Percentiles rank a stretch among this genome's conserved stretches.
Conservation (phyloP, 35 echinoderm and acorn worm genomes). For the Ophiothrix spiculata region DNA sequence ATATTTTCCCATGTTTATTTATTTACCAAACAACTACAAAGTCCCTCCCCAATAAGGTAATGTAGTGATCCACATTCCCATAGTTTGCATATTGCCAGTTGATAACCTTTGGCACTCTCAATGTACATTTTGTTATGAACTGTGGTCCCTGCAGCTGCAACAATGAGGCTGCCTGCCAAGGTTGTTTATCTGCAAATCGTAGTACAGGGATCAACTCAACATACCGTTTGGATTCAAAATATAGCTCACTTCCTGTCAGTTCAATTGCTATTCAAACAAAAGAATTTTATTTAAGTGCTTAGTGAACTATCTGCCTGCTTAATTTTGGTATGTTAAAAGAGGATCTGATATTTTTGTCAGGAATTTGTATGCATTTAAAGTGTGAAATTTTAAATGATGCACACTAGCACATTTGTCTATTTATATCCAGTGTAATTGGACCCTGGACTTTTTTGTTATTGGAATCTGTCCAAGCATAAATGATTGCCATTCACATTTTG, state of each 20-base stretch:
- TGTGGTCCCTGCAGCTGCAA: not conserved
- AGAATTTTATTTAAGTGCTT: no score
- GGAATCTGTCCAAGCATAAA: no score
- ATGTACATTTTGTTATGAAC: not conserved
- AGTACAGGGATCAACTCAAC: conserved; percentile 4
- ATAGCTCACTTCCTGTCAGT: not conserved
- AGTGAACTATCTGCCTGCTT: no score
- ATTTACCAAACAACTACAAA: not conserved
- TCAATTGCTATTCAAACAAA: no score
- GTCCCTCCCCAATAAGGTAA: not conserved
- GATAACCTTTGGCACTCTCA: conserved; percentile 1
- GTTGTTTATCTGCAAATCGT: not conserved
- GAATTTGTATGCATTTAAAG: not conserved
- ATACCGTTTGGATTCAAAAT: not conserved
- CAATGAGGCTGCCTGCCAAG: not conserved
- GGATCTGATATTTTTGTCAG: not conserved
- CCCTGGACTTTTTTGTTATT: no score
- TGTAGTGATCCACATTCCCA: not conserved
- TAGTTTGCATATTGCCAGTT: not conserved
- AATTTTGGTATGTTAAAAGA: not conserved
- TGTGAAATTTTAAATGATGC: not conserved
- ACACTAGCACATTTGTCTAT: no score
- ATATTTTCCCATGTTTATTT: not conserved
- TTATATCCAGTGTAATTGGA: no score
- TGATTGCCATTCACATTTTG: no score